phyloP scores from a whole-genome alignment of 2,113 vertebrate genomes.

The Apteryx mantelli region DNA sequence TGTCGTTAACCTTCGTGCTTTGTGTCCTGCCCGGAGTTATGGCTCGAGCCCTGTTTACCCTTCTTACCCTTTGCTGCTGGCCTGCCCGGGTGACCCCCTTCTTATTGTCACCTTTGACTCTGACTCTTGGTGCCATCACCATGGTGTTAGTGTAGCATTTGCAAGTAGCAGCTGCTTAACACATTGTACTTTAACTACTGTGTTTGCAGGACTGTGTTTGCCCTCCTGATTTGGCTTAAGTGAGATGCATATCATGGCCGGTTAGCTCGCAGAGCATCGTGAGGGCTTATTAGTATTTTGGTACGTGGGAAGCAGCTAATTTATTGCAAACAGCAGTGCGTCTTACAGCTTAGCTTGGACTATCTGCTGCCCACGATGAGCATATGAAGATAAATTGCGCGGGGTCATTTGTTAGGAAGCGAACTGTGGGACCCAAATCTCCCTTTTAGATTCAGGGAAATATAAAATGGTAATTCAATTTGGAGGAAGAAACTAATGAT shows the following conservation, averaged over 20 bases:
- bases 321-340: background rate
- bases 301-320: slow-evolving; percentile 18
- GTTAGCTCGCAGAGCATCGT: background rate
- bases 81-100: slow-evolving; percentile 39
- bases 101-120: slow-evolving; percentile 64
- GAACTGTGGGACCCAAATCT: background rate
- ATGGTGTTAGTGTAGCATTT: slow-evolving; percentile 70
- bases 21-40: slow-evolving; percentile 65
- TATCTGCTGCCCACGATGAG: background rate
- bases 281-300: background rate
- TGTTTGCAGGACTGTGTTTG: slow-evolving; percentile 77
- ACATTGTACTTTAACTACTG: slow-evolving; percentile 38
- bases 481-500: background rate
- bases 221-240: slow-evolving; percentile 60
- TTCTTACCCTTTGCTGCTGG: slow-evolving; percentile 67
- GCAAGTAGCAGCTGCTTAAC: slow-evolving; percentile 74
- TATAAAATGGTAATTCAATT: background rate
- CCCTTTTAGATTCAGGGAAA: background rate
- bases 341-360: background rate
- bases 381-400: background rate
- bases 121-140: slow-evolving; percentile 59
- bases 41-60: slow-evolving; percentile 73
- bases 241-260: background rate
- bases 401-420: background rate
- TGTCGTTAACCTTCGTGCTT: background rate